Evolutionary conservation across 2,113 vertebrate genomes (phyloP), one percentile per base, ranked within the genome.

Genomic region (Anarhynchus alexandrinus): DNA sequence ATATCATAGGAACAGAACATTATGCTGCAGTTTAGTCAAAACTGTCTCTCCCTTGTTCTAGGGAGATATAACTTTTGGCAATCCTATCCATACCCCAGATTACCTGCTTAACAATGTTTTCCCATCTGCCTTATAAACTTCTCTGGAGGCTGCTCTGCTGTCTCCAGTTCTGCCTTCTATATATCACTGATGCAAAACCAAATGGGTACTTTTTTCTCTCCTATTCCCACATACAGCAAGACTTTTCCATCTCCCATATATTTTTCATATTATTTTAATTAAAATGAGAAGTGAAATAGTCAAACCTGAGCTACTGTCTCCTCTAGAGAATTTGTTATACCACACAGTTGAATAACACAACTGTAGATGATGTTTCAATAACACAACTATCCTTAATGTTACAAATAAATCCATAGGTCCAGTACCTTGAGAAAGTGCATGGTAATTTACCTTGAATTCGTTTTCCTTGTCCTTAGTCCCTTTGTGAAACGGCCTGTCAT

Each of bases 401-500:
- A 59, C 40, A 76, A 64, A 86, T 21, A 74, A 58, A 55, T 61
- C 45, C 12, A 27, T 5, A 88, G 22, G 40, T 61, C 8, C 32
- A 49, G 23, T 18, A 92, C 45, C 29, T 81, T 5, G 17, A 52
- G 67, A 87, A 82, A 54, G 3, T 5, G 9, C 9, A 25, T 5
- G 13, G 52, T 96, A 99, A 98, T 98, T 57, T 98, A 99, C 99
- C 99, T 99, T 99, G 97, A 99, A 99, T 97, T 99, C 99, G 38
- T 99, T 99, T 96, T 99, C 99, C 94, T 99, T 99, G 98, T 99
- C 99, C 97, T 99, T 99, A 54, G 99, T 98, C 83, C 99, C 99
- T 97, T 99, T 99, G 98, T 99, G 99, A 96, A 99, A 99, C 2
- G 99, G 99, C 34, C 99, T 98, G 98, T 99, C 99, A 15, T 99